Percentiles rank a stretch among this genome's conserved stretches.
Conservation (phyloP, 2,113 vertebrate genomes). For the Sturnus vulgaris region DNA sequence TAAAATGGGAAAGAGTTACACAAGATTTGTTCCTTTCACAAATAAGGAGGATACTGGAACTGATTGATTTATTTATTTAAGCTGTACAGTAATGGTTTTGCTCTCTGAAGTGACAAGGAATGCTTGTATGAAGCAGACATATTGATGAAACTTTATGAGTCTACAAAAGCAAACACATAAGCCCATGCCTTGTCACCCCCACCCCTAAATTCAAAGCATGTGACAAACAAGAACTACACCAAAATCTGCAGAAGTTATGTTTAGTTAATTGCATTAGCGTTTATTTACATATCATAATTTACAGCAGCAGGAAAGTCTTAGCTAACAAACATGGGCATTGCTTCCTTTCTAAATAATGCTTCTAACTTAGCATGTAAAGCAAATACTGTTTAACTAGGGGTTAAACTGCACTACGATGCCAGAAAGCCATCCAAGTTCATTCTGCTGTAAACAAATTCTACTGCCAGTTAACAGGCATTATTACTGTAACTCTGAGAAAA, state of each 20-base stretch:
- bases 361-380: background rate
- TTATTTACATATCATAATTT: background rate
- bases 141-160: slow-evolving; percentile 18
- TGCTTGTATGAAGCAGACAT: slow-evolving; percentile 31
- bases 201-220: slow-evolving; percentile 65
- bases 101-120: slow-evolving; percentile 35
- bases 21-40: slow-evolving; percentile 3
- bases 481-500: slow-evolving; percentile 1
- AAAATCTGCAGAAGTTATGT: slow-evolving; percentile 17
- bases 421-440: slow-evolving; percentile 11
- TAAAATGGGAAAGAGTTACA: slow-evolving; percentile 16
- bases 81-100: slow-evolving; percentile 1
- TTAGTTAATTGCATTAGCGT: slow-evolving; percentile 19
- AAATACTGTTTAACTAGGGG: slow-evolving; percentile 10
- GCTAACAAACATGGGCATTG: background rate
- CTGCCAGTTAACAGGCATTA: slow-evolving; percentile 17
- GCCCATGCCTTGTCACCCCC: background rate
- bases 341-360: background rate
- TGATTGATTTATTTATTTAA: slow-evolving; percentile 25
- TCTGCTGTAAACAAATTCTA: slow-evolving; percentile 33
- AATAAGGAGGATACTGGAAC: slow-evolving; percentile 18
- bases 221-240: slow-evolving; percentile 2
- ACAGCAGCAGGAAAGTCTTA: background rate
- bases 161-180: slow-evolving; percentile 15
- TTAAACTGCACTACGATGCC: background rate